These are phyloP conservation scores for Leptocoma aspasia DNA, from an alignment of 2,113 vertebrate species.

Conservation along the genomic window DNA sequence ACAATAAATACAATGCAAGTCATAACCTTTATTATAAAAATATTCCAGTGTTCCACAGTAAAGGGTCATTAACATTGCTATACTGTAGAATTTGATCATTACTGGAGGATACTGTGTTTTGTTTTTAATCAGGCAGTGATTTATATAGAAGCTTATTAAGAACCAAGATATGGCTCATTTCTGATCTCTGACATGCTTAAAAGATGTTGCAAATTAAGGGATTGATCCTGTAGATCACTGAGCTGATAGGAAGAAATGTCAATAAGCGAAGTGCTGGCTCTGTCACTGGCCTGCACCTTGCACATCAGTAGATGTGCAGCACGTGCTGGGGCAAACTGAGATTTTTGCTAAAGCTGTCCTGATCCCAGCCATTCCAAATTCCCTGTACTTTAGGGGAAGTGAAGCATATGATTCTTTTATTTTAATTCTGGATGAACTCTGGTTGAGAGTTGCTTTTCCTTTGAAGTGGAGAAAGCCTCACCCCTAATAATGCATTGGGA, in stretches of 20 bases:
- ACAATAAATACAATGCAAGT: conserved; percentile 45
- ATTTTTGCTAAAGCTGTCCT: not conserved
- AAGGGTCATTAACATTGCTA: conserved; percentile 34
- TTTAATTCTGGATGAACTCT: not conserved
- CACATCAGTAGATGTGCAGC: not conserved
- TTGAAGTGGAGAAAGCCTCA: not conserved
- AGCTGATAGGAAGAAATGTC: conserved; percentile 4
- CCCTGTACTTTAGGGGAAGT: not conserved
- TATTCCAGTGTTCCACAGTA: not conserved
- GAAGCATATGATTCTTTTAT: accelerated
- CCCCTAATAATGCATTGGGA: accelerated
- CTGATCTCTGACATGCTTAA: conserved; percentile 44
- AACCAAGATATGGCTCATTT: conserved; percentile 45
- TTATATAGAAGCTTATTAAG: conserved; percentile 46
- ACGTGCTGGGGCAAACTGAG: not conserved
- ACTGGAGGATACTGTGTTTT: not conserved
- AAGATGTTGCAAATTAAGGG: conserved; percentile 53
- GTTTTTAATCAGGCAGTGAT: conserved; percentile 58
- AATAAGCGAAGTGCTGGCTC: not conserved
- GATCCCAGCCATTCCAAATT: not conserved
- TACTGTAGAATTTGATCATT: conserved; percentile 40
- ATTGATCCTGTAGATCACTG: conserved; percentile 22
- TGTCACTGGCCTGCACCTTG: not conserved
- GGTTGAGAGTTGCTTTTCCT: accelerated
- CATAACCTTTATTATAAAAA: conserved; percentile 52